Percentiles rank a stretch among this genome's conserved stretches.
Conservation (phyloP, 2,797 vertebrate genomes). For the Octomys mimax region DNA sequence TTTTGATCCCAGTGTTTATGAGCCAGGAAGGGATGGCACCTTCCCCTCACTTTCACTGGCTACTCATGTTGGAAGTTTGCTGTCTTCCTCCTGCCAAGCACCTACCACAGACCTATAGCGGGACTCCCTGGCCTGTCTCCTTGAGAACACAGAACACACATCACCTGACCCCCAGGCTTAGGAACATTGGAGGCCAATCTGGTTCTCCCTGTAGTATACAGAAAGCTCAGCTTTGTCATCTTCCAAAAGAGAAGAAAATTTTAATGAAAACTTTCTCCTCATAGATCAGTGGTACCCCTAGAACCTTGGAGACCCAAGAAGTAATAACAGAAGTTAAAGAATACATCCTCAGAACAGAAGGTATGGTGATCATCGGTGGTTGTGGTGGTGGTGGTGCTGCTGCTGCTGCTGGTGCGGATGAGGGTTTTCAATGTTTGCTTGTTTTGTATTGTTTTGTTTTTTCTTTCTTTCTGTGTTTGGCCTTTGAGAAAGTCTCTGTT, state of each 20-base stretch:
- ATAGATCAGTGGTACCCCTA: neutral
- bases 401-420: neutral
- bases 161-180: neutral
- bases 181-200: neutral
- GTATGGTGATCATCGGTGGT: neutral
- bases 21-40: neutral
- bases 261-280: neutral
- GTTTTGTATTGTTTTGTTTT: constrained; percentile 60
- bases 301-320: neutral
- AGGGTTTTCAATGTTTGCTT: constrained; percentile 62
- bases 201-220: neutral
- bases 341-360: neutral
- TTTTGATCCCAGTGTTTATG: neutral
- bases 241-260: neutral
- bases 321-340: neutral
- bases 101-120: neutral
- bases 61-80: neutral
- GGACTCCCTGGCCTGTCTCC: neutral
- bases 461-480: constrained; percentile 73
- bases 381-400: too few species aligned
- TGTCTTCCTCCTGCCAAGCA: neutral
- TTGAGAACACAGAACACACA: accelerated
- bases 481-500: constrained; percentile 85
- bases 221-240: neutral
- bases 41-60: neutral